Conservation (phyloP, 2,888 invertebrate genomes). For the Spilarctia lutea region DNA sequence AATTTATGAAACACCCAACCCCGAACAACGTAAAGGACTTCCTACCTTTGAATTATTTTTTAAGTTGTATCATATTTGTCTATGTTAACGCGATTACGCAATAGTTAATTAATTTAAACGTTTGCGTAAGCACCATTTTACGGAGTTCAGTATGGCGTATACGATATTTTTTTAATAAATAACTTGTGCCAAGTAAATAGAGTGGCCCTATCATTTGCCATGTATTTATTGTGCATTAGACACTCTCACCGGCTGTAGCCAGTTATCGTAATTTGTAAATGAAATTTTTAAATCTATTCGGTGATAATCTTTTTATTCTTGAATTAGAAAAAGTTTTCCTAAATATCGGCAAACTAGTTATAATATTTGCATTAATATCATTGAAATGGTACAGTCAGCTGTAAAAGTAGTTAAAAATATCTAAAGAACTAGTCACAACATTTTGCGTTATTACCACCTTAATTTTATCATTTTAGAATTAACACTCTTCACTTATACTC, state of each 20-base stretch:
- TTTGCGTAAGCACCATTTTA: constrained; percentile 33
- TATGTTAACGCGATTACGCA: constrained; percentile 32
- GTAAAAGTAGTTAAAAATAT: neutral
- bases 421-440: too few species aligned
- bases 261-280: constrained; percentile 32
- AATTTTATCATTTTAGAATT: too few species aligned
- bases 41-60: neutral
- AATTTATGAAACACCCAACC: constrained; percentile 27
- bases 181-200: constrained; percentile 33
- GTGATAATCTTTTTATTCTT: neutral
- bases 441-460: neutral
- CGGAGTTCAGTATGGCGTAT: constrained; percentile 26
- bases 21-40: neutral
- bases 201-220: constrained; percentile 30
- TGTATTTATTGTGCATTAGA: constrained; percentile 37
- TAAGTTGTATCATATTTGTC: constrained; percentile 1
- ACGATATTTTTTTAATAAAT: constrained; percentile 42
- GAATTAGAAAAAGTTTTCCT: neutral
- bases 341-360: neutral
- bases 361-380: neutral
- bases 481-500: too few species aligned
- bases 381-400: neutral
- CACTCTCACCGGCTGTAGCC: constrained; percentile 18
- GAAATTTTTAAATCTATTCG: constrained; percentile 14
- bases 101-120: constrained; percentile 32